Conservation (phyloP, 2,797 vertebrate genomes). For the Acanthopagrus latus region DNA sequence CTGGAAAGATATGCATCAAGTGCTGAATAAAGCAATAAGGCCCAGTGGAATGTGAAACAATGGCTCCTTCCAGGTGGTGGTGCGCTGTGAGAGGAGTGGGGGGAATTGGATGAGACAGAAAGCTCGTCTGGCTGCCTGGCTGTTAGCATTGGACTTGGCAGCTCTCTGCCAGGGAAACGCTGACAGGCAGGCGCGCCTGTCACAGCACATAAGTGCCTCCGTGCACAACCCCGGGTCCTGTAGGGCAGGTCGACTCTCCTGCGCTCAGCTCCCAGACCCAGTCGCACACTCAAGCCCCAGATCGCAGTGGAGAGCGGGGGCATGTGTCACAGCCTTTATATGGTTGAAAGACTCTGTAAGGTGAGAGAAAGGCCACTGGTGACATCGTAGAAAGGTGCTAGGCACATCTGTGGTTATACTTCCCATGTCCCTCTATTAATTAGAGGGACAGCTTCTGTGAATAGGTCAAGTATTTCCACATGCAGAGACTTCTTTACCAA, state of each 20-base stretch:
- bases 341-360: conserved; percentile 55
- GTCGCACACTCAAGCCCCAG: conserved; percentile 35
- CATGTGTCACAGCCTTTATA: conserved; percentile 63
- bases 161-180: conserved; percentile 78
- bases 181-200: conserved; percentile 82
- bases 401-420: neutral
- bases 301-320: conserved; percentile 45
- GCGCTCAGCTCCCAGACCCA: conserved; percentile 32
- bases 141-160: conserved; percentile 83
- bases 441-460: conserved; percentile 21
- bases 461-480: conserved; percentile 34
- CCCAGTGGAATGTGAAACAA: conserved; percentile 72
- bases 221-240: conserved; percentile 62
- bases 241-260: conserved; percentile 63
- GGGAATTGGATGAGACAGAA: conserved; percentile 81
- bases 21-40: conserved; percentile 68
- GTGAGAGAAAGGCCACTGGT: conserved; percentile 60
- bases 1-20: conserved; percentile 63
- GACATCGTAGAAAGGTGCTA: conserved; percentile 16
- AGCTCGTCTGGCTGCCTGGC: conserved; percentile 76
- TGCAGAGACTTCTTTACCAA: conserved; percentile 10
- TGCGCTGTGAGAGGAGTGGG: conserved; percentile 65
- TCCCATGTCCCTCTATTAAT: conserved; percentile 10
- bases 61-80: conserved; percentile 79
- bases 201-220: conserved; percentile 79